A percentile compares a stretch with the other conserved stretches of the same genome.
Conservation (phyloP, 2,113 vertebrate species). For the Echinops telfairi region DNA sequence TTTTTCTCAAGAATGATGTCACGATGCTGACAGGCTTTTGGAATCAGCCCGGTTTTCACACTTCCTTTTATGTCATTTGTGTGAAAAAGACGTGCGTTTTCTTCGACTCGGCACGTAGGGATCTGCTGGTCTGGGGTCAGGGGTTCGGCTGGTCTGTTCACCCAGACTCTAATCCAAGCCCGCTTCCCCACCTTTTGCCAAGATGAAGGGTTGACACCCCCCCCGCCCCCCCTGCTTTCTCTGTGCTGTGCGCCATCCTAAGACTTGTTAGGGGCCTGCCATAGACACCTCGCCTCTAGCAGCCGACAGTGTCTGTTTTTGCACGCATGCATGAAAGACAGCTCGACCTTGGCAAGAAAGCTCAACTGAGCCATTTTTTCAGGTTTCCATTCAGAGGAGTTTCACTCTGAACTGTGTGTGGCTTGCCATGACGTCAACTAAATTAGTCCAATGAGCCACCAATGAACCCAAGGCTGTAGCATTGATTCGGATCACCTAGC, state of each 20-base stretch:
- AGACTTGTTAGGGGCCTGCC: background rate
- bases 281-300: conserved; percentile 44
- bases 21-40: background rate
- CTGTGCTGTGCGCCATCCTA: background rate
- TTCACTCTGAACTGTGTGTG: conserved; percentile 47
- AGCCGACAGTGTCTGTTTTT: conserved; percentile 30
- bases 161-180: background rate
- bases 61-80: background rate
- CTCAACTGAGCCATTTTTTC: conserved; percentile 66
- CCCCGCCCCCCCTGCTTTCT: too few relatives aligned
- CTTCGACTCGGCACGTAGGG: background rate
- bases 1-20: background rate
- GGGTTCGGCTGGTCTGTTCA: background rate
- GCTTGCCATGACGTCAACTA: background rate
- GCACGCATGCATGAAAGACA: conserved; percentile 54
- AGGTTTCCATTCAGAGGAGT: conserved; percentile 40
- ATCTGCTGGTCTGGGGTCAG: background rate
- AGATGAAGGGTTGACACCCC: background rate
- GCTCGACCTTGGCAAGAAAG: conserved; percentile 77
- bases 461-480: background rate
- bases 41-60: background rate
- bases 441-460: background rate
- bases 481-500: background rate
- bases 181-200: background rate
- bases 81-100: background rate